phyloP scores from a whole-genome alignment of 2,888 invertebrate genomes.

The Xanthia icteritia region DNA sequence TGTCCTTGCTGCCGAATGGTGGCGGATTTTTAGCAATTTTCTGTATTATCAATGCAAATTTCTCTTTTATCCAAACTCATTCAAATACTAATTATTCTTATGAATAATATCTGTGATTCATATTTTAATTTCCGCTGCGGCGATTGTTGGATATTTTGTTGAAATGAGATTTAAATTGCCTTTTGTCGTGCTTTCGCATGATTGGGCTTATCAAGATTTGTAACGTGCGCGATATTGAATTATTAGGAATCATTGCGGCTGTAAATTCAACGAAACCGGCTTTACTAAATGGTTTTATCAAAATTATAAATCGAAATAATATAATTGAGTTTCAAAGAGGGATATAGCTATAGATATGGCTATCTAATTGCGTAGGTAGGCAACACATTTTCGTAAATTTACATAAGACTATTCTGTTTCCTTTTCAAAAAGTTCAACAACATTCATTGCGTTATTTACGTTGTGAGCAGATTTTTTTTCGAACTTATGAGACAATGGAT shows the following conservation, averaged over 20 bases:
- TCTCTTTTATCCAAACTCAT: constrained; percentile 77
- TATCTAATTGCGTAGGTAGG: too few species aligned
- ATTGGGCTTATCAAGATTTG: constrained; percentile 76
- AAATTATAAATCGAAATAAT: constrained; percentile 42
- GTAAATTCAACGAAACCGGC: constrained; percentile 32
- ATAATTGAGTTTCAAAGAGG: constrained; percentile 18
- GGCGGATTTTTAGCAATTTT: constrained; percentile 37
- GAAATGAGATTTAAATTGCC: constrained; percentile 80
- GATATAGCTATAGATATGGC: too few species aligned
- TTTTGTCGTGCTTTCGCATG: constrained; percentile 80
- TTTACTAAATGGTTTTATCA: constrained; percentile 37
- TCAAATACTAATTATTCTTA: constrained; percentile 79
- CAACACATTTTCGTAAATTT: too few species aligned
- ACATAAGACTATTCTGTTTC: too few species aligned
- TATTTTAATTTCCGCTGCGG: constrained; percentile 80
- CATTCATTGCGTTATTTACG: too few species aligned
- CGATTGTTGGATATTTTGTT: constrained; percentile 74
- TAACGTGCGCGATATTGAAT: constrained; percentile 58
- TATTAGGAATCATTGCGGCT: constrained; percentile 46
- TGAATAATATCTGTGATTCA: constrained; percentile 79
- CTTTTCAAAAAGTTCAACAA: too few species aligned
- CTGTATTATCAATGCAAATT: constrained; percentile 77
- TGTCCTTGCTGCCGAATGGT: constrained; percentile 61
- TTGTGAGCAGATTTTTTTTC: too few species aligned
- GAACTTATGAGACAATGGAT: too few species aligned